Percentiles rank a stretch among this genome's conserved stretches.
These are phyloP conservation scores for Heterodera schachtii DNA, from an alignment of 1,140 invertebrate species.

Conservation along the genomic window DNA sequence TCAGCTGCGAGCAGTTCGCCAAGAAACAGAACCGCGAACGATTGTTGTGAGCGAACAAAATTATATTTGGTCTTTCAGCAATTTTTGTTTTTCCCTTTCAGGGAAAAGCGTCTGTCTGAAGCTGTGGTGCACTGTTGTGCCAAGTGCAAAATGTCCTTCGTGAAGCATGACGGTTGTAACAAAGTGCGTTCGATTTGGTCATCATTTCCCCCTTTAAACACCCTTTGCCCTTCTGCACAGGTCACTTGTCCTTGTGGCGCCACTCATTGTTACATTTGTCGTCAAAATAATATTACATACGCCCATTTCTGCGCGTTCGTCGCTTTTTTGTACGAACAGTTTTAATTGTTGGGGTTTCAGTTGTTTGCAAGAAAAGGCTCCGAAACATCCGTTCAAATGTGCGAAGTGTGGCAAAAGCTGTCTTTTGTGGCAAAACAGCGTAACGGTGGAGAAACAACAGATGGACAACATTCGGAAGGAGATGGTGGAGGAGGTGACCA, in stretches of 20 bases:
- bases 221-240: neutral
- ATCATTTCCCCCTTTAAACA: too few species aligned
- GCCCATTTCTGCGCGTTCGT: constrained; percentile 25
- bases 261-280: constrained; percentile 33
- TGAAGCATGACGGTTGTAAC: constrained; percentile 31
- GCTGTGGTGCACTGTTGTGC: constrained; percentile 32
- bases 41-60: neutral
- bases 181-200: neutral
- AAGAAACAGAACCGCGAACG: neutral
- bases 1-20: constrained; percentile 28
- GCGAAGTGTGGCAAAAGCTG: constrained; percentile 10
- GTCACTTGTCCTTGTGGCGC: constrained; percentile 29
- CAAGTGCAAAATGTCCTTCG: constrained; percentile 26
- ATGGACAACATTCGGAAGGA: neutral
- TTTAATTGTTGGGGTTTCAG: neutral
- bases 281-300: constrained; percentile 22
- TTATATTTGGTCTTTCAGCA: constrained; percentile 14
- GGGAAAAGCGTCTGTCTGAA: constrained; percentile 31
- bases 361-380: neutral
- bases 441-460: neutral
- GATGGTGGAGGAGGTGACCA: neutral
- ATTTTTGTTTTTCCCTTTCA: constrained; percentile 7
- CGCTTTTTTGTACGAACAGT: neutral
- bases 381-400: constrained; percentile 12
- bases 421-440: constrained; percentile 17